Base-by-base conservation (phyloP, 2,888 invertebrate genomes). In the Nowickia ferox region DNA sequence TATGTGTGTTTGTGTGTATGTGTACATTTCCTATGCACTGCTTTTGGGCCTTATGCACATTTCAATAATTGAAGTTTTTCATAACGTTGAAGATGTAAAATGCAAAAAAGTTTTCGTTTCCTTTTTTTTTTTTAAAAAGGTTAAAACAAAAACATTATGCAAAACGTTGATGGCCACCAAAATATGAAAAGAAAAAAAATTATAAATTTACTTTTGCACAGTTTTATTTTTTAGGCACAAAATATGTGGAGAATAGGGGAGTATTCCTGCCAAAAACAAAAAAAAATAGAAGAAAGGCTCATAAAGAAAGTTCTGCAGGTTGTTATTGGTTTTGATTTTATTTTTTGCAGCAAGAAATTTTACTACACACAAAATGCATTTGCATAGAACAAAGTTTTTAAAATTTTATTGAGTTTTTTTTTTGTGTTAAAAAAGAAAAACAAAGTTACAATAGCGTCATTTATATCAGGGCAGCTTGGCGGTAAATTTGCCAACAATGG, bases 11-110 rank as follows among this genome's bases (percentile, higher is more conserved):
- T 6, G 30, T 30, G 30, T 30, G 30, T 30, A 30, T 6, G 30
- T 1, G 6, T 83, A 79, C 82, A 86, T 75, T 86, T 86, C 85
- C 63, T 82, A 66, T 86, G 86, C 86, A 86, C 66, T 69, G 66
- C 42, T 72, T 55, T 74, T 30, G 59, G 30, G 19, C 51, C 61
- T 69, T 77, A 42, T 76, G 75, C 42, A 76, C 72, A 77, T 81
- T 77, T 74, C 57, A 59, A 53, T 77, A 61, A 77, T 77, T 84
- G 81, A 80, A 81, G 11, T 81, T 85, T 72, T 80, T 81, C 53
- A 48, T 30, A 5, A n/a, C 2, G 42, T 1, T 30, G 42, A 51
- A 30, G 9, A 51, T 53, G 53, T 46, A 61, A 55, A 65, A 63
- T 19, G 30, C 8, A 59, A 65, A 30, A n/a, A 30, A 30, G 30